Base-by-base conservation (phyloP, 2,113 vertebrate genomes). In the Xiphophorus couchianus region DNA sequence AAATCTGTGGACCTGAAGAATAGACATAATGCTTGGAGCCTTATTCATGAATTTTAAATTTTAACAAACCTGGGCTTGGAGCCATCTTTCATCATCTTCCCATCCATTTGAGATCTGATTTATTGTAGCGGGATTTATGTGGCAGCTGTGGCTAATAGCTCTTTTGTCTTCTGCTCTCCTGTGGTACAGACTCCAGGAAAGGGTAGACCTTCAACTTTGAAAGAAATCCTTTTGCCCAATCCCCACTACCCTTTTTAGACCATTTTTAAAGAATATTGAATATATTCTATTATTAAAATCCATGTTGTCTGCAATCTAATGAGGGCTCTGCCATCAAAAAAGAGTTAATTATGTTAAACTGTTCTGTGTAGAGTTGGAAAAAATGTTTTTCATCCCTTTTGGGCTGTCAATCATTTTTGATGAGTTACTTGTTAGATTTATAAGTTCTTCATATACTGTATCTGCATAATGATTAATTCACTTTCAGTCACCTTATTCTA, bases 401-500 rank as follows among this genome's bases (percentile, higher is more conserved):
- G 54, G 42, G 10, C 11, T 27, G 58, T 87, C 44, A 68, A n/a
- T 84, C 69, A 73, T 65, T 81, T 44, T 62, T 0, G 0, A 29
- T 29, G 73, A 44, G 61, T 39, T 28, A 29, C 25, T 68, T 71
- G 37, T 37, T 73, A 61, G n/a, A 62, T 62, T 13, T 29, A 70
- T 63, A 60, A 60, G 2, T 17, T 48, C 44, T 60, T 71, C 74
- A 35, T 33, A 69, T 62, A 28, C 27, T 28, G 27, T 28, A 69
- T 66, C 64, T 83, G 66, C 73, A 66, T 48, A 58, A 66, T 81
- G 51, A 84, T 78, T 84, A 33, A 42, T 81, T 81, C 66, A 62
- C 75, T 77, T 86, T 83, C 81, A 83, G 64, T 91, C 84, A 78
- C 82, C 84, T 77, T 73, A 51, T 89, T 92, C 89, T 92, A 93